These are phyloP conservation scores for Thunnus albacares DNA, from an alignment of 2,797 vertebrate genomes.

Conservation along the genomic window DNA sequence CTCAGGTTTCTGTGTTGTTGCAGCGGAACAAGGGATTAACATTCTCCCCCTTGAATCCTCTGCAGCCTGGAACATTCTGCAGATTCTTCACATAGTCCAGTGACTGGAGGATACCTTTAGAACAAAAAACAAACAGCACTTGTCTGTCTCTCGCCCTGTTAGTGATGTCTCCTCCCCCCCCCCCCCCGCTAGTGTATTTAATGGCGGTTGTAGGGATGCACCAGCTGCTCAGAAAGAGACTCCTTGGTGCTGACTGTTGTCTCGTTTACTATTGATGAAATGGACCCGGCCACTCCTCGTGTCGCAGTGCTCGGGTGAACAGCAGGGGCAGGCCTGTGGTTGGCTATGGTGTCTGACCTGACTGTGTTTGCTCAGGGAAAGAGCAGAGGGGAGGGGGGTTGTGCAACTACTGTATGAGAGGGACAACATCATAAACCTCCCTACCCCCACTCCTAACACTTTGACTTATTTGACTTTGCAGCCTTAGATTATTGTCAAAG, in stretches of 20 bases:
- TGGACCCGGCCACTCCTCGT: constrained; percentile 31
- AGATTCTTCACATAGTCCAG: constrained; percentile 78
- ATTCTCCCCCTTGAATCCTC: constrained; percentile 72
- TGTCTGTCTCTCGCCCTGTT: constrained; percentile 35
- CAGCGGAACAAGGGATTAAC: constrained; percentile 77
- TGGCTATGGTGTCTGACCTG: constrained; percentile 69
- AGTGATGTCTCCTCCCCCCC: constrained; percentile 11
- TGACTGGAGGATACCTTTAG: constrained; percentile 65
- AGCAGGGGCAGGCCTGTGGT: constrained; percentile 52
- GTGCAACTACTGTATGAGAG: constrained; percentile 81
- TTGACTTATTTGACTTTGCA: constrained; percentile 43
- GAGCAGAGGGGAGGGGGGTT: constrained; percentile 59
- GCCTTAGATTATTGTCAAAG: constrained; percentile 29
- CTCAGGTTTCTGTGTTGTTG: constrained; percentile 64
- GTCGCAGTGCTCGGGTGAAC: constrained; percentile 60
- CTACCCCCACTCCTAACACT: constrained; percentile 22
- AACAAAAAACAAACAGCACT: constrained; percentile 66
- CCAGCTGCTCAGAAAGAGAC: constrained; percentile 36
- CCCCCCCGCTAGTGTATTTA: constrained; percentile 20
- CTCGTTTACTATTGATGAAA: constrained; percentile 62
- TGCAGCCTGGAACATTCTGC: constrained; percentile 76
- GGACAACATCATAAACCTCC: constrained; percentile 56
- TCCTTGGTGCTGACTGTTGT: constrained; percentile 33
- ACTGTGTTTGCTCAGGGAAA: constrained; percentile 69
- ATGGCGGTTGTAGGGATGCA: constrained; percentile 33